Conservation (phyloP, 2,113 vertebrate species). For the Oxyruncus cristatus region DNA sequence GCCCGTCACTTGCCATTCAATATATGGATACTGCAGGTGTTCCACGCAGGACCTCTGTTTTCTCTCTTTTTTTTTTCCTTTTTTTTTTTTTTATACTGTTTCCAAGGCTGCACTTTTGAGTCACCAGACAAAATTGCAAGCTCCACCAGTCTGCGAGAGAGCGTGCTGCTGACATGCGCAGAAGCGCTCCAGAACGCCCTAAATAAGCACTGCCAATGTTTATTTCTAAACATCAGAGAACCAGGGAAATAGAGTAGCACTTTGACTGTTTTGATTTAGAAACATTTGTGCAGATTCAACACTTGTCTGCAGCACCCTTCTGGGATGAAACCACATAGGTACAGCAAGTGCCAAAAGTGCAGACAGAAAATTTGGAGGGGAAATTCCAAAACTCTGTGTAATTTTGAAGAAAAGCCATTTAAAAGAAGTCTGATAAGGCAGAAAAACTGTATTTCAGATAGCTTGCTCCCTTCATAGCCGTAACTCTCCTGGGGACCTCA, state of each 20-base stretch:
- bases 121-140: slow-evolving; percentile 2
- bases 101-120: slow-evolving; percentile 36
- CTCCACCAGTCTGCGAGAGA: not conserved
- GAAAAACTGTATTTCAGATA: not conserved
- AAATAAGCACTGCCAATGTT: slow-evolving; percentile 70
- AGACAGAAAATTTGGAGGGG: slow-evolving; percentile 10
- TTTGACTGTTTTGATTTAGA: slow-evolving; percentile 58
- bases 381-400: slow-evolving; percentile 8
- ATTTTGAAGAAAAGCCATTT: slow-evolving; percentile 2
- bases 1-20: not conserved
- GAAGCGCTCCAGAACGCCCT: slow-evolving; percentile 30
- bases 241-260: slow-evolving; percentile 53
- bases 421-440: not conserved
- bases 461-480: not conserved
- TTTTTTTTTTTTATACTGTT: not conserved
- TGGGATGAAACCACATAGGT: slow-evolving; percentile 48
- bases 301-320: slow-evolving; percentile 63
- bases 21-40: not conserved
- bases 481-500: not conserved
- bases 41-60: not conserved
- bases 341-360: slow-evolving; percentile 60
- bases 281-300: slow-evolving; percentile 66
- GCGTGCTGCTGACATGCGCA: slow-evolving; percentile 36
- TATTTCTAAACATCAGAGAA: slow-evolving; percentile 72
- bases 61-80: not conserved